These are phyloP conservation scores for Corythaeola cristata DNA, from an alignment of 2,113 vertebrate species.

Conservation along the genomic window DNA sequence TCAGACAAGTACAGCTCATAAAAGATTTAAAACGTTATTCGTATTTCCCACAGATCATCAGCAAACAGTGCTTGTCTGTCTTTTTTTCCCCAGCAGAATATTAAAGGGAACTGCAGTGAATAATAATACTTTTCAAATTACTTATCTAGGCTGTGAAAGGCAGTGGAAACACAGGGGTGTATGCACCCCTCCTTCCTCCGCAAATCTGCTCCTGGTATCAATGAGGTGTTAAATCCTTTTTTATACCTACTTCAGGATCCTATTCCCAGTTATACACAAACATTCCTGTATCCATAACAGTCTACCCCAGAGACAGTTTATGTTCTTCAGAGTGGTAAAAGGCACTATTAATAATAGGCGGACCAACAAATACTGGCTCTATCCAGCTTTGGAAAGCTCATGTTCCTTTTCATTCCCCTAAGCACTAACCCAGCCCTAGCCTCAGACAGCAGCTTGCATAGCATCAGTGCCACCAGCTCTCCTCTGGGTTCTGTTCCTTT, in stretches of 20 bases:
- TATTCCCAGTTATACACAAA: not conserved
- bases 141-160: not conserved
- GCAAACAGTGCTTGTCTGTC: not conserved
- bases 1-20: not conserved
- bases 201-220: not conserved
- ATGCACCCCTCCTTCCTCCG: not conserved
- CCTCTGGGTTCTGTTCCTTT: not conserved
- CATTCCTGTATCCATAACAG: not conserved
- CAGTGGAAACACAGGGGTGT: not conserved
- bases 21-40: not conserved
- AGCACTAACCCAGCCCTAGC: not conserved
- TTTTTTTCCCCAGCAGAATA: not conserved
- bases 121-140: not conserved
- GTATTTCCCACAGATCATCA: not conserved
- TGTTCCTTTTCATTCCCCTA: not conserved
- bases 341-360: not conserved
- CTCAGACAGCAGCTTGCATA: not conserved
- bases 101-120: not conserved
- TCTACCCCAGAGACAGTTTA: not conserved
- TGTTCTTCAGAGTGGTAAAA: not conserved
- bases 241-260: not conserved
- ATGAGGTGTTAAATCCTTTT: not conserved
- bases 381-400: not conserved
- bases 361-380: not conserved
- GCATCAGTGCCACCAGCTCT: not conserved